A percentile compares a stretch with the other conserved stretches of the same genome.
phyloP scores from a whole-genome alignment of 2,797 vertebrate species.

The Coregonus sp. region DNA sequence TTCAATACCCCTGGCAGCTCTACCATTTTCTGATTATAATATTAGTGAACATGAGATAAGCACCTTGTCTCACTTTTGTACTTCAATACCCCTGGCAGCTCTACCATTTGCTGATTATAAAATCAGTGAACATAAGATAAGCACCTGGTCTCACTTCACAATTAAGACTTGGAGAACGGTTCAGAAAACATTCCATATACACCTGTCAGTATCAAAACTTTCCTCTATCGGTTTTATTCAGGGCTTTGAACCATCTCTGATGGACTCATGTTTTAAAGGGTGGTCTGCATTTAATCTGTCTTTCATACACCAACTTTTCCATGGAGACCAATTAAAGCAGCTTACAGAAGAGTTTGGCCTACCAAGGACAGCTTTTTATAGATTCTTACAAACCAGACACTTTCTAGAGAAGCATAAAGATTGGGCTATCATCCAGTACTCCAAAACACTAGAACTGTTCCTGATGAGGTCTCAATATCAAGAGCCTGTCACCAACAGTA shows the following conservation, averaged over 20 bases:
- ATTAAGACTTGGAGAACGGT: not conserved
- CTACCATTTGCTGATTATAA: not conserved
- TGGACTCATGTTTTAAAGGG: not conserved
- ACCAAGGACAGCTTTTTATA: not conserved
- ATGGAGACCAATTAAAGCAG: not conserved
- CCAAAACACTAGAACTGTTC: not conserved
- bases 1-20: not conserved
- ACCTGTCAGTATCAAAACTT: not conserved
- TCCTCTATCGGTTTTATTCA: not conserved
- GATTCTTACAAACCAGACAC: not conserved
- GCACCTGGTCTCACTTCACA: not conserved
- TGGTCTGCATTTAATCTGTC: not conserved
- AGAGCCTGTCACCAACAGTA: not conserved
- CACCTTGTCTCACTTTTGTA: not conserved
- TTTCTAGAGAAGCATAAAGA: not conserved
- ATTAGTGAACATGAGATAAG: no score
- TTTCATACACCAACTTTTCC: not conserved
- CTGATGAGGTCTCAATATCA: not conserved
- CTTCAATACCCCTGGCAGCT: not conserved
- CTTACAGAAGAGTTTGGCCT: not conserved
- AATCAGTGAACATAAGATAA: no score
- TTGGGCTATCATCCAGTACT: not conserved
- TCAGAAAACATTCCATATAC: not conserved
- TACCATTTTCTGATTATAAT: not conserved
- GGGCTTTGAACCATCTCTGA: not conserved